Evolutionary conservation across 2,888 invertebrate genomes (phyloP), one percentile per base, ranked within the genome.

Genomic region (Penaeus monodon): DNA sequence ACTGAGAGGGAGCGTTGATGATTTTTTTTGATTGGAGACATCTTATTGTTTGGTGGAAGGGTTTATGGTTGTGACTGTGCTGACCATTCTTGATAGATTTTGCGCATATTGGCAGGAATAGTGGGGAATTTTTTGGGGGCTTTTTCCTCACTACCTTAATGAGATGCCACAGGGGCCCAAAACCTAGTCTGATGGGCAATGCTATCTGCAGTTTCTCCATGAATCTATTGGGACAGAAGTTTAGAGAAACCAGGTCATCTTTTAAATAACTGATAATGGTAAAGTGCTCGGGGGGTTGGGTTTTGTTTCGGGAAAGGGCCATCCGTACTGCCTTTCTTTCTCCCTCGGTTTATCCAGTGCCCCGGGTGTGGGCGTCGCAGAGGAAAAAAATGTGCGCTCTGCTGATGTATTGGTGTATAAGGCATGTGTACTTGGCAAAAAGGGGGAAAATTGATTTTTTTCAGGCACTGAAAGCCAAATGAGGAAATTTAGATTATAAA

Each of bases 181-280:
- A 65, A 17, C 27, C n/a, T 80, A 14, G 80, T 65, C 29, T 80
- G 80, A 17, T 80, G 65, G 33, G 65, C 65, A 29, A 80, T 65
- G 33, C 29, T 64, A 38, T 80, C 29, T 29, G 80, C 65, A 64
- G 38, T 63, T 80, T 80, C 27, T 64, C 65, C 24, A 77, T 24
- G n/a, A 63, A 24, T 10, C 77, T 49, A 24, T 57, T 27, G 10
- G 27, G 12, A n/a, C 44, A 77, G 49, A 77, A 14, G 1, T 57
- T 24, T 8, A 57, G 27, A 17, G 38, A 6, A 64, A 80, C 20
- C 64, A 33, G 64, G 66, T 27, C 80, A 65, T 80, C 65, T 33
- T 33, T 29, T n/a, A 65, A n/a, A 20, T 29, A 64, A 57, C 4
- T 65, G 65, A 57, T 80, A 65, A 22, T 64, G 20, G 64, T 29